Conservation (phyloP, 2,797 vertebrate genomes). For the Pteropus rufus region DNA sequence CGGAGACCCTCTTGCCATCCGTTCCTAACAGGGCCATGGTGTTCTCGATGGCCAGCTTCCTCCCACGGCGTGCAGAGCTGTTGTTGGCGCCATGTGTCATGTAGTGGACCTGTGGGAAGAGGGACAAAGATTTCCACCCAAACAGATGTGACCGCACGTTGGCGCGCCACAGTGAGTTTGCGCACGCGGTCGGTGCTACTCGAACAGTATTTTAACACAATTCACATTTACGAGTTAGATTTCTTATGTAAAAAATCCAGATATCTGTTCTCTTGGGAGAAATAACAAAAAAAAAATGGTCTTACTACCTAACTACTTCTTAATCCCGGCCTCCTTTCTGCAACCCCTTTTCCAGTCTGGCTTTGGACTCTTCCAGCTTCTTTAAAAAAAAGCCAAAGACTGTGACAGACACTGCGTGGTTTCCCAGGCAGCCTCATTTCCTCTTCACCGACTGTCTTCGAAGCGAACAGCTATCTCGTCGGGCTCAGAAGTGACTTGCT, state of each 20-base stretch:
- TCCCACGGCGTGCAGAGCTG: constrained; percentile 92
- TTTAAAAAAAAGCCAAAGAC: neutral
- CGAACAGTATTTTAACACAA: neutral
- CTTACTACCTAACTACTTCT: neutral
- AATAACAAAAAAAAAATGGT: neutral
- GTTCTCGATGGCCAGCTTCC: constrained; percentile 95
- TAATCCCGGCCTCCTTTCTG: neutral
- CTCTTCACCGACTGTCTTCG: neutral
- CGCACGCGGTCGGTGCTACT: constrained; percentile 74
- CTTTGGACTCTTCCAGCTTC: neutral
- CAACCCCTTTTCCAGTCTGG: neutral
- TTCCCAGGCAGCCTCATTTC: neutral
- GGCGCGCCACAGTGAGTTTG: constrained; percentile 82
- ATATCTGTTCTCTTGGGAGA: neutral
- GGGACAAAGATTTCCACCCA: neutral
- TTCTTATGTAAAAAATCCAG: neutral
- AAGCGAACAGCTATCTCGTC: fast-evolving
- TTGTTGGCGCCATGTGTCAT: constrained; percentile 87
- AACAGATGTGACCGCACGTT: fast-evolving
- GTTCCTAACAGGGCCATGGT: constrained; percentile 91
- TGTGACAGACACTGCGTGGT: neutral
- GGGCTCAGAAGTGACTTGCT: neutral
- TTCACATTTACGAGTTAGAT: neutral
- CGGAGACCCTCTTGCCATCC: constrained; percentile 91
- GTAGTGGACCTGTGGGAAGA: constrained; percentile 90